These are phyloP conservation scores for Aleiodes sp. DNA, from an alignment of 1,140 invertebrate genomes.

Conservation along the genomic window DNA sequence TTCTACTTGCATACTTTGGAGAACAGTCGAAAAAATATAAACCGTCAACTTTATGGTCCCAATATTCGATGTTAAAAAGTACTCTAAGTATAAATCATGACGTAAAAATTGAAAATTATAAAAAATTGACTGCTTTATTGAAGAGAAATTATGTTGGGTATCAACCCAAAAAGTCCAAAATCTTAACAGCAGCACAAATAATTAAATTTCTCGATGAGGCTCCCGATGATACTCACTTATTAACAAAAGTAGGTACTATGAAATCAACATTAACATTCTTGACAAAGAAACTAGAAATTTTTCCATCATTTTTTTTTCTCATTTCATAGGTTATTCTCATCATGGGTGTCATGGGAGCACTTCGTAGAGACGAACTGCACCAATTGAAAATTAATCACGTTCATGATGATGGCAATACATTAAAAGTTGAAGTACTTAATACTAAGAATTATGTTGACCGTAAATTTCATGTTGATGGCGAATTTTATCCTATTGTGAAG, in stretches of 20 bases:
- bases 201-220: background rate
- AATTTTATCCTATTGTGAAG: constrained; percentile 31
- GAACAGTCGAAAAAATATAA: too few species aligned
- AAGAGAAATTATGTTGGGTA: background rate
- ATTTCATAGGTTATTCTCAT: constrained; percentile 28
- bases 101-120: background rate
- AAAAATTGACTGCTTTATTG: background rate
- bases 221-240: background rate
- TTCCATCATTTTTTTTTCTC: background rate
- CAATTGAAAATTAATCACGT: constrained; percentile 13
- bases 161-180: background rate
- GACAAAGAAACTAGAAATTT: background rate
- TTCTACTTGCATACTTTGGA: too few species aligned
- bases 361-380: constrained; percentile 13
- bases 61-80: too few species aligned
- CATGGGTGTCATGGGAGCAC: constrained; percentile 18
- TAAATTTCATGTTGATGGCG: constrained; percentile 23
- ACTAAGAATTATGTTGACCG: constrained; percentile 23
- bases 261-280: background rate
- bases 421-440: constrained; percentile 6
- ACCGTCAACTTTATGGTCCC: too few species aligned
- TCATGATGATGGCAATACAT: background rate
- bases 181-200: background rate
- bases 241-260: background rate
- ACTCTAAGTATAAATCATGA: too few species aligned